phyloP scores from a whole-genome alignment of 2,113 vertebrate genomes.

The Monopterus albus region DNA sequence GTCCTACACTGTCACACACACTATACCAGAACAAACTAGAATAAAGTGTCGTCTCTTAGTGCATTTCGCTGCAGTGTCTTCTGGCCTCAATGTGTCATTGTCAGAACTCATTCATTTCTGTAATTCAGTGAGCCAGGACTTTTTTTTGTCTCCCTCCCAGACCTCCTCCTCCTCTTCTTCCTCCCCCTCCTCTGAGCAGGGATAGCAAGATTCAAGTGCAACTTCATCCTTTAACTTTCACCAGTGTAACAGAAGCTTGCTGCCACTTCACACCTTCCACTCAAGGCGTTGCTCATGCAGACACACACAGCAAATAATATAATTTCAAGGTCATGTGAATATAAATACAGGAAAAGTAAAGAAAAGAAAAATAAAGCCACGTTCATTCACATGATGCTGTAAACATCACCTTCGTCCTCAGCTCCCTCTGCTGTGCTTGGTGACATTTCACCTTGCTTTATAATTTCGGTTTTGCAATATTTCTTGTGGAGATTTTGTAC shows the following conservation, averaged over 20 bases:
- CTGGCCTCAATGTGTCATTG: background rate
- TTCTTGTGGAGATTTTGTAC: slow-evolving; percentile 63
- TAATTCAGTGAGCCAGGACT: background rate
- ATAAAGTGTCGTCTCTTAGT: background rate
- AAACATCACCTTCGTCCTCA: slow-evolving; percentile 40
- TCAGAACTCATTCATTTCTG: slow-evolving; percentile 44
- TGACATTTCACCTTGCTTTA: slow-evolving; percentile 50
- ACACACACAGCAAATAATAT: slow-evolving; percentile 65
- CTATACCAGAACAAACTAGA: no score
- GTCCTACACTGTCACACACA: background rate
- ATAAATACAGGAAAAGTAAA: slow-evolving; percentile 66
- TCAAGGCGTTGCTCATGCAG: slow-evolving; percentile 68
- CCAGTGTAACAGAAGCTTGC: slow-evolving; percentile 58
- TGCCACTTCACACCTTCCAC: slow-evolving; percentile 29
- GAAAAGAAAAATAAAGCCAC: slow-evolving; percentile 63
- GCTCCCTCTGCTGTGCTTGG: slow-evolving; percentile 70
- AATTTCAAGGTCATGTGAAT: slow-evolving; percentile 52
- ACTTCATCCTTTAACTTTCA: slow-evolving; percentile 43
- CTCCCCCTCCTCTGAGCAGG: slow-evolving; percentile 49
- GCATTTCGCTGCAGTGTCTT: background rate
- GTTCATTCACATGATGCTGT: slow-evolving; percentile 48
- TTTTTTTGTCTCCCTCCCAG: background rate
- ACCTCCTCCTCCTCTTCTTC: slow-evolving; percentile 43
- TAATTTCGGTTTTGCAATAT: slow-evolving; percentile 47
- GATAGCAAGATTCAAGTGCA: slow-evolving; percentile 55